These are phyloP conservation scores for Troglohyphantes excavatus DNA, from an alignment of 2,888 invertebrate species.

Conservation along the genomic window DNA sequence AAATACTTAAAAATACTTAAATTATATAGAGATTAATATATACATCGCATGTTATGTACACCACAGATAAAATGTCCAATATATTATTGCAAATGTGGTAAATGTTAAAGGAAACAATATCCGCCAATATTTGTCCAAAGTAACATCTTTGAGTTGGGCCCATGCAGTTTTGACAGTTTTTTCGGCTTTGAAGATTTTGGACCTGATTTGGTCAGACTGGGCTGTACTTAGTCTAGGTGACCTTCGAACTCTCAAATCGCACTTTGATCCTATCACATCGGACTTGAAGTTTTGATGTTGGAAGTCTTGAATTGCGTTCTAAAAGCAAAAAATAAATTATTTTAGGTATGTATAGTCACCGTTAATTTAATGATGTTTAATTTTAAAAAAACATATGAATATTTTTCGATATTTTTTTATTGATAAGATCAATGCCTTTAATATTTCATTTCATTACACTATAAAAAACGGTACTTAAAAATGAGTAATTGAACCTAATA, in stretches of 20 bases:
- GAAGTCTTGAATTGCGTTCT: neutral
- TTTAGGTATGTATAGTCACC: too few relatives aligned
- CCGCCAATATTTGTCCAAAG: constrained; percentile 8
- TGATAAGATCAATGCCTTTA: too few relatives aligned
- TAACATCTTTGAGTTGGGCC: neutral
- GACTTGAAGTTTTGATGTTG: neutral
- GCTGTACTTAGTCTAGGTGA: neutral
- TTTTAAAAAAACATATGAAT: too few relatives aligned
- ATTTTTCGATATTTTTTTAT: too few relatives aligned
- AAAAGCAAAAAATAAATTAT: neutral
- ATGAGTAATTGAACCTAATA: too few relatives aligned
- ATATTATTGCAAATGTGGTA: neutral
- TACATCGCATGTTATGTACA: neutral
- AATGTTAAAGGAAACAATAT: constrained; percentile 18
- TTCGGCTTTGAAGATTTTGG: neutral
- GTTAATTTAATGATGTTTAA: too few relatives aligned
- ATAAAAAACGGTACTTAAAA: too few relatives aligned
- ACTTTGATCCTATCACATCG: neutral
- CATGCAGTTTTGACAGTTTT: neutral
- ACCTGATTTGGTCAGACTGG: neutral
- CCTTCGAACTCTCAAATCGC: neutral
- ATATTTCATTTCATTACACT: too few relatives aligned
- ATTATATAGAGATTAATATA: too few relatives aligned
- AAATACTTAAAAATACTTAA: too few relatives aligned
- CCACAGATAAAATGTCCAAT: constrained; percentile 28